phyloP scores from a whole-genome alignment of 1,140 invertebrate species.

The Neodiprion fabricii region DNA sequence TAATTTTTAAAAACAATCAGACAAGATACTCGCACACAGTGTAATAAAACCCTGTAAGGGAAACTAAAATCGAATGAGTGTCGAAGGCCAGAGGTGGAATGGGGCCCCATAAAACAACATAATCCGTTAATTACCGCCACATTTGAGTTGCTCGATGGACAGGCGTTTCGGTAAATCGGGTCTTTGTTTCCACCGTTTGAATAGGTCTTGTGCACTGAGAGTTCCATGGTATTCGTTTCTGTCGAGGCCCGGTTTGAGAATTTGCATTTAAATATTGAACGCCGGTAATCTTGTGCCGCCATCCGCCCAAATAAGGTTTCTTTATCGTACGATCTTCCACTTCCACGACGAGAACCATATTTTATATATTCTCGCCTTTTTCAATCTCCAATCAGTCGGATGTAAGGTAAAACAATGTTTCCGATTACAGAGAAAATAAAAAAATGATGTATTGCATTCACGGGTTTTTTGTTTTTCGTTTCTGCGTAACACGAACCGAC shows the following conservation, averaged over 20 bases:
- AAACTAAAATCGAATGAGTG: too few relatives aligned
- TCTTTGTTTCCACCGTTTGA: conserved; percentile 64
- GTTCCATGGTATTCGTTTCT: conserved; percentile 58
- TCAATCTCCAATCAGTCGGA: too few relatives aligned
- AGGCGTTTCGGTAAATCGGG: conserved; percentile 51
- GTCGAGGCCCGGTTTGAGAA: conserved; percentile 68
- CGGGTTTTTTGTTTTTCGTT: too few relatives aligned
- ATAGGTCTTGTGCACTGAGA: conserved; percentile 64
- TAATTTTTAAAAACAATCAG: too few relatives aligned
- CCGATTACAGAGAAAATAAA: too few relatives aligned
- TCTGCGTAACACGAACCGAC: too few relatives aligned
- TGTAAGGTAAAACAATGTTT: too few relatives aligned
- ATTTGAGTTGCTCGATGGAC: conserved; percentile 49
- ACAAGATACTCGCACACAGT: too few relatives aligned
- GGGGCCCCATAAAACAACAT: conserved; percentile 26
- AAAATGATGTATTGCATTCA: too few relatives aligned
- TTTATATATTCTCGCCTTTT: background rate
- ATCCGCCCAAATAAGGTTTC: conserved; percentile 72
- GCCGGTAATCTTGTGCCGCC: conserved; percentile 64
- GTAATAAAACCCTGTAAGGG: too few relatives aligned
- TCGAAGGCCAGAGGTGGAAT: too few relatives aligned
- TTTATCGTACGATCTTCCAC: conserved; percentile 63
- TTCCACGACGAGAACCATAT: conserved; percentile 60
- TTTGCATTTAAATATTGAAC: conserved; percentile 68
- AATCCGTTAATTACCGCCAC: conserved; percentile 41